A percentile compares a stretch with the other conserved stretches of the same genome.
Evolutionary conservation across 2,888 invertebrate genomes (phyloP).

Genomic region (Xanthia icteritia): DNA sequence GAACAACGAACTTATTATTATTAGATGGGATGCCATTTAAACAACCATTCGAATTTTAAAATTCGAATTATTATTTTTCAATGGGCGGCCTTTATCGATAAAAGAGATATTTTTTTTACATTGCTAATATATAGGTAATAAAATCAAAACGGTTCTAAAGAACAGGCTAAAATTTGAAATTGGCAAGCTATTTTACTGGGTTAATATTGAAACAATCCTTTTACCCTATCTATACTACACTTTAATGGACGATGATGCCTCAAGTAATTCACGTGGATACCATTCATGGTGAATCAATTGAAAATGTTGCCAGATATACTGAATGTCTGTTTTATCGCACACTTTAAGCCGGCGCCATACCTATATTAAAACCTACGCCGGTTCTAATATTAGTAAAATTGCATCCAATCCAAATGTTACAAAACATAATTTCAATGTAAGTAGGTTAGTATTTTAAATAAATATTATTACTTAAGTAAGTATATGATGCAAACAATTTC

Average conservation of each 20-base stretch:
- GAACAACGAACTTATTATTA: no score
- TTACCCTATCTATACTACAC: constrained; percentile 49
- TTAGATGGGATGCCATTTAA: background rate
- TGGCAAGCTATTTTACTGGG: constrained; percentile 22
- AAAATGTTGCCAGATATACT: constrained; percentile 53
- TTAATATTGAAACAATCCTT: constrained; percentile 47
- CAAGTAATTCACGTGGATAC: constrained; percentile 22
- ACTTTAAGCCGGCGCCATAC: constrained; percentile 27
- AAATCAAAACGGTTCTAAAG: background rate
- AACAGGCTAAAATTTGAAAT: constrained; percentile 3
- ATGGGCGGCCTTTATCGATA: no score
- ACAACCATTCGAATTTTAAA: background rate
- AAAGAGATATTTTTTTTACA: background rate
- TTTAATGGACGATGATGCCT: constrained; percentile 42
- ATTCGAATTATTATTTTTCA: background rate
- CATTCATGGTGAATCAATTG: constrained; percentile 34
- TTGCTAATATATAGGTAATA: background rate
- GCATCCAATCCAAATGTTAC: constrained; percentile 2
- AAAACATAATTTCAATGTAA: constrained; percentile 4
- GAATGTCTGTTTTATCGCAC: constrained; percentile 44
- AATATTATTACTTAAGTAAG: background rate
- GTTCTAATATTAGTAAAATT: constrained; percentile 33
- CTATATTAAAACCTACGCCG: background rate
- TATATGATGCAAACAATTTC: background rate
- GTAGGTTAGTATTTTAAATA: background rate